Evolutionary conservation across 1,140 invertebrate species (phyloP), one percentile per base, ranked within the genome.

Genomic region (Magallana gigas): DNA sequence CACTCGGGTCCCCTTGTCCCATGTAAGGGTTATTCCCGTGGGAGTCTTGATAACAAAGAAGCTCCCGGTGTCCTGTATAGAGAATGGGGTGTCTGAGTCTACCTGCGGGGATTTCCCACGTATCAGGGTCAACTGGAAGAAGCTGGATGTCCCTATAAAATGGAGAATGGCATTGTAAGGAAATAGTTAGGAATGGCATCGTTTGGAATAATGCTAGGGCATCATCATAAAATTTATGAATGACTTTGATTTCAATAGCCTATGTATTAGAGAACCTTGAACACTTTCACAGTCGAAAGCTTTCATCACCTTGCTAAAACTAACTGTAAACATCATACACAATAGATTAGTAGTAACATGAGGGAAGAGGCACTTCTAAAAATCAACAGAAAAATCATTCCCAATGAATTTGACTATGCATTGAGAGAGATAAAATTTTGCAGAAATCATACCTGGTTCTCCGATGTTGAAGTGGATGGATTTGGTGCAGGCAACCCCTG

Each of bases 401-500:
- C 36, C 36, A 48, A 48, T 48, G 36, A 48, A 48, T 48, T 48
- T 48, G 3, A 48, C 36, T 48, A 48, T 48, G 36, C 36, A 48
- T 0, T 0, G 23, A 23, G 23, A 23, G 3, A 62, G 60, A 16
- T 1, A 12, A 62, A 0, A 62, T 12, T n/a, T n/a, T 62, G 60
- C 60, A 62, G 60, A 16, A 62, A 16, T 62, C n/a, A 76, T 60
- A 88, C 90, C 91, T 88, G 87, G 87, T 60, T 89, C 88, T 29
- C 93, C 93, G 56, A 95, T 85, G 96, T 96, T 18, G 97, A 96
- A 88, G 94, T 96, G 97, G 7, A 98, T 94, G 0, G 97, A 97
- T 92, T 98, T 98, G 6, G 97, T 97, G 92, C 98, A 99, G 1
- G 97, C 97, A 0, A 97, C 97, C 0, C 98, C 98, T 14, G 96